A percentile compares a stretch with the other conserved stretches of the same genome.
Conservation (phyloP, 92 coral and sea anemone species). For the Epizoanthus fatuus region DNA sequence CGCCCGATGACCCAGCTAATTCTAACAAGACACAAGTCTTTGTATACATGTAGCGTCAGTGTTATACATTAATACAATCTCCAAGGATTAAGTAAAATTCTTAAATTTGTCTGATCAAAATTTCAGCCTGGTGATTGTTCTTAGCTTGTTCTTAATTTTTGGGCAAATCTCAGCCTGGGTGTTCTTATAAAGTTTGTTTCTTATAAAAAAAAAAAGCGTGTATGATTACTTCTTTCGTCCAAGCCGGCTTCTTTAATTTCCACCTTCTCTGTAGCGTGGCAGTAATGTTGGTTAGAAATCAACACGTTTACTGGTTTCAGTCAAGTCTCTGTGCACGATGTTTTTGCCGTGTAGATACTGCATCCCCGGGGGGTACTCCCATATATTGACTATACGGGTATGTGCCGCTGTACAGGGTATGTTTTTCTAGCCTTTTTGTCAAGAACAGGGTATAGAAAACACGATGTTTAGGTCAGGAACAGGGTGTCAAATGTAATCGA, state of each 20-base stretch:
- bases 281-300: conserved; percentile 66
- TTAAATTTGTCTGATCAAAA: too few relatives aligned
- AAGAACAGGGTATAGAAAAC: conserved; percentile 31
- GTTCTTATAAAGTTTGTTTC: too few relatives aligned
- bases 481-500: conserved; percentile 29
- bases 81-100: too few relatives aligned
- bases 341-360: conserved; percentile 38
- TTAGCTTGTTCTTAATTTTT: too few relatives aligned
- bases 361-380: conserved; percentile 6
- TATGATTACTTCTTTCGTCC: conserved; percentile 33
- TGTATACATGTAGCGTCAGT: too few relatives aligned
- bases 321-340: conserved; percentile 63
- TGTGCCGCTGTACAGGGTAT: background rate
- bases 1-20: too few relatives aligned
- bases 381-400: too few relatives aligned
- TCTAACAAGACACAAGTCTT: too few relatives aligned
- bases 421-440: conserved; percentile 28
- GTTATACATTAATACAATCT: too few relatives aligned
- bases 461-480: conserved; percentile 21
- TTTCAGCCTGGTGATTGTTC: too few relatives aligned
- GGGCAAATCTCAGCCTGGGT: too few relatives aligned
- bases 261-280: conserved; percentile 4
- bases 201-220: too few relatives aligned
- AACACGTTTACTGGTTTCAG: conserved; percentile 53
- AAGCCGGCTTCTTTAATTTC: conserved; percentile 30